These are phyloP conservation scores for Tethya wilhelma DNA, from an alignment of 37 sponge, comb jelly and placozoan species.

Conservation along the genomic window DNA sequence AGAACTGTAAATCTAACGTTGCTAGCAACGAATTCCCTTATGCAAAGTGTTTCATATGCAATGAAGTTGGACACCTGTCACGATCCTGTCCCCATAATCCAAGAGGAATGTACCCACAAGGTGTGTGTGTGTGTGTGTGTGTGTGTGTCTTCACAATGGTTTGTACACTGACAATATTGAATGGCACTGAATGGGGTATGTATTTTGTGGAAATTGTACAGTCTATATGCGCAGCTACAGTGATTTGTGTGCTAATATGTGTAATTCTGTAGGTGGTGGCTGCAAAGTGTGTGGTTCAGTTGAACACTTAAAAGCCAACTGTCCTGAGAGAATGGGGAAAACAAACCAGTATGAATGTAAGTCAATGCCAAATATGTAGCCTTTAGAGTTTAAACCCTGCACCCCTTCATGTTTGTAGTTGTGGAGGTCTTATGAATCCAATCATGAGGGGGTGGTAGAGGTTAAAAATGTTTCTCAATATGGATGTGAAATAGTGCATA, in stretches of 20 bases:
- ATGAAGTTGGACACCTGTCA: constrained; percentile 86
- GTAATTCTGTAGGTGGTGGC: constrained; percentile 60
- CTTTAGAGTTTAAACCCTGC: too few species aligned
- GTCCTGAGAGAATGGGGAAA: constrained; percentile 23
- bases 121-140: constrained; percentile 44
- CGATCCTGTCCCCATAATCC: constrained; percentile 88
- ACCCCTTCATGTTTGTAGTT: neutral
- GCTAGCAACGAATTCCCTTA: constrained; percentile 64
- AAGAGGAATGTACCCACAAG: constrained; percentile 87
- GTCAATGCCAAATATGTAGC: too few species aligned
- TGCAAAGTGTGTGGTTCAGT: constrained; percentile 82
- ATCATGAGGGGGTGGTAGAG: neutral
- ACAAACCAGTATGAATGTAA: neutral
- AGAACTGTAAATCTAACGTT: constrained; percentile 47
- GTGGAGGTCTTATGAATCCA: neutral
- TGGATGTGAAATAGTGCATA: too few species aligned
- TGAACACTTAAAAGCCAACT: constrained; percentile 75
- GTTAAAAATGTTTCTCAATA: too few species aligned
- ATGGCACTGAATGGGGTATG: neutral
- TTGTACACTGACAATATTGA: neutral
- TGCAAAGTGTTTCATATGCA: constrained; percentile 96
- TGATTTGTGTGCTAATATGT: neutral
- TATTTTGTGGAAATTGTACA: too few species aligned
- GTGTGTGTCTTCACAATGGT: neutral
- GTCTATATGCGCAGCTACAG: neutral